Percentiles rank a stretch among this genome's conserved stretches.
phyloP scores from a whole-genome alignment of 2,888 invertebrate species.

The Diplazon laetatorius region DNA sequence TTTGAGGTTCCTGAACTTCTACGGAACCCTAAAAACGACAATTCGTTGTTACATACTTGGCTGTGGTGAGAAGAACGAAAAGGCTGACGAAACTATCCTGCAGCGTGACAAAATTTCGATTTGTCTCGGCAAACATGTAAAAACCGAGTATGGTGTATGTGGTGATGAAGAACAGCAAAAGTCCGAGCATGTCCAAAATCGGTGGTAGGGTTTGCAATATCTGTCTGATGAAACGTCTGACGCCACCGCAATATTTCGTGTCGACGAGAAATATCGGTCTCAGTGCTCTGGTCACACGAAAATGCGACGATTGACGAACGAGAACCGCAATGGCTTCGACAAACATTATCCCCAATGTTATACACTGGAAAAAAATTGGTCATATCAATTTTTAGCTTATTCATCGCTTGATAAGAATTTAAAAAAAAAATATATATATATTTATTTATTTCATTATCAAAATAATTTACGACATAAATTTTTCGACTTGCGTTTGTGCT shows the following conservation, averaged over 20 bases:
- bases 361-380: constrained; percentile 84
- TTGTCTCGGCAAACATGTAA: constrained; percentile 91
- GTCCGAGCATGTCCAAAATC: constrained; percentile 93
- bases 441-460: no score
- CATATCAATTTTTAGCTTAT: no score
- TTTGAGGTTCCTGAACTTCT: no score
- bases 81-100: constrained; percentile 93
- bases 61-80: constrained; percentile 94
- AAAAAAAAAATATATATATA: no score
- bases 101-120: constrained; percentile 90
- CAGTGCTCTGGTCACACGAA: constrained; percentile 93
- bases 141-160: constrained; percentile 92
- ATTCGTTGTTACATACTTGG: constrained; percentile 87
- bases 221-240: constrained; percentile 89
- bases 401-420: no score
- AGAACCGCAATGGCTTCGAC: constrained; percentile 91
- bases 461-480: constrained; percentile 17
- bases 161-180: constrained; percentile 92
- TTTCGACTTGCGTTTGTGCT: constrained; percentile 36
- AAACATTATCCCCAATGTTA: constrained; percentile 91
- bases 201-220: constrained; percentile 94
- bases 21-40: no score
- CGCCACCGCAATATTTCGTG: constrained; percentile 92
- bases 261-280: constrained; percentile 95
- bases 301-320: constrained; percentile 92